A percentile compares a stretch with the other conserved stretches of the same genome.
Conservation (phyloP, 2,888 invertebrate genomes). For the Exocentrus adspersus region DNA sequence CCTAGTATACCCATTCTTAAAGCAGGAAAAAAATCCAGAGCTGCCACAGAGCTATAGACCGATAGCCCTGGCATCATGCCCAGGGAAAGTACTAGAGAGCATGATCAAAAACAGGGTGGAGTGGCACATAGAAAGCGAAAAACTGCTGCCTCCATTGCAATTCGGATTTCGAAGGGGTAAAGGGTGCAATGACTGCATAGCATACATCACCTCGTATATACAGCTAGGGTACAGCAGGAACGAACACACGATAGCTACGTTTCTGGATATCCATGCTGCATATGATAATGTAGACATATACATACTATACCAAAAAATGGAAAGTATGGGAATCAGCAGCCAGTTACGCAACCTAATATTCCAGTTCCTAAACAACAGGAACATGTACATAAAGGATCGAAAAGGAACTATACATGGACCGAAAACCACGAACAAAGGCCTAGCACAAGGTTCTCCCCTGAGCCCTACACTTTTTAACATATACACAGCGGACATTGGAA, state of each 20-base stretch:
- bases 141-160: background rate
- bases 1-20: conserved; percentile 4
- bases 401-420: background rate
- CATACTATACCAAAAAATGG: background rate
- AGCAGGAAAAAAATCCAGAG: conserved; percentile 8
- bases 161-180: background rate
- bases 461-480: too few relatives aligned
- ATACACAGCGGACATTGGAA: too few relatives aligned
- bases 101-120: background rate
- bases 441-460: too few relatives aligned
- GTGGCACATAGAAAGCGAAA: background rate
- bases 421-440: background rate
- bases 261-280: conserved; percentile 14
- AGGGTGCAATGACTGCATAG: too few relatives aligned
- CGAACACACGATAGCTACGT: background rate
- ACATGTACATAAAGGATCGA: conserved; percentile 16
- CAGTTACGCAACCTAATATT: conserved; percentile 17
- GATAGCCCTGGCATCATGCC: conserved; percentile 18
- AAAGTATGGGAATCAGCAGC: background rate
- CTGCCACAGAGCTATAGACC: conserved; percentile 7
- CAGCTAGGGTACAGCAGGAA: too few relatives aligned
- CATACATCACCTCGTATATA: too few relatives aligned
- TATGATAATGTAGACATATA: conserved; percentile 23
- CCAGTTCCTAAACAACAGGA: background rate
- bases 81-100: background rate